Conservation (phyloP, 2,797 vertebrate species). For the Antennarius maculatus region DNA sequence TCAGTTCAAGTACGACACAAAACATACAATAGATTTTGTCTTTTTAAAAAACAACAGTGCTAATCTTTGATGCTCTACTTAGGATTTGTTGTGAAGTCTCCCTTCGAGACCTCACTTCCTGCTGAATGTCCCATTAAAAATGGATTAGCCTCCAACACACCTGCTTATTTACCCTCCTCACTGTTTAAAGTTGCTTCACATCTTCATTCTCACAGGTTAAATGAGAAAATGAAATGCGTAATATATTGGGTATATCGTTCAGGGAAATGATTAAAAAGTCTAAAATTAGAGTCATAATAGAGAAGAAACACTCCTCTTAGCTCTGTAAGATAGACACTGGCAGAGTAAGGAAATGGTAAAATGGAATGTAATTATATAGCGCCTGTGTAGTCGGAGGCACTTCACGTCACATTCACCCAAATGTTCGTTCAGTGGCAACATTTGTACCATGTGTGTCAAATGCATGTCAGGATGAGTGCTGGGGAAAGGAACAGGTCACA, state of each 20-base stretch:
- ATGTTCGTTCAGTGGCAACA: no score
- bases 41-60: conserved; percentile 41
- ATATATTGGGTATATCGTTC: not conserved
- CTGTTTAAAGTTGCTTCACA: not conserved
- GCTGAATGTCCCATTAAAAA: conserved; percentile 66
- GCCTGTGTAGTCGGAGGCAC: no score
- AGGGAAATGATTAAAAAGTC: no score
- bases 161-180: conserved; percentile 46
- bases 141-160: conserved; percentile 52
- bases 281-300: no score
- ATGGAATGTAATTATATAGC: no score
- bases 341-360: no score
- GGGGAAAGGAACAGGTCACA: no score
- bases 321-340: no score
- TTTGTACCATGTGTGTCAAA: no score
- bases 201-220: not conserved
- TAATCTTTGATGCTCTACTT: conserved; percentile 59
- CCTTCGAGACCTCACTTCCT: conserved; percentile 54
- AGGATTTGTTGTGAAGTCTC: conserved; percentile 36
- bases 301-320: no score
- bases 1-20: not conserved
- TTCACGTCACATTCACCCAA: no score
- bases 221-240: conserved; percentile 13
- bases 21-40: not conserved
- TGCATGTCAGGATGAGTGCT: no score